Percentiles rank a stretch among this genome's conserved stretches.
phyloP scores from a whole-genome alignment of 2,797 vertebrate genomes.

The Enteromius paludinosus region DNA sequence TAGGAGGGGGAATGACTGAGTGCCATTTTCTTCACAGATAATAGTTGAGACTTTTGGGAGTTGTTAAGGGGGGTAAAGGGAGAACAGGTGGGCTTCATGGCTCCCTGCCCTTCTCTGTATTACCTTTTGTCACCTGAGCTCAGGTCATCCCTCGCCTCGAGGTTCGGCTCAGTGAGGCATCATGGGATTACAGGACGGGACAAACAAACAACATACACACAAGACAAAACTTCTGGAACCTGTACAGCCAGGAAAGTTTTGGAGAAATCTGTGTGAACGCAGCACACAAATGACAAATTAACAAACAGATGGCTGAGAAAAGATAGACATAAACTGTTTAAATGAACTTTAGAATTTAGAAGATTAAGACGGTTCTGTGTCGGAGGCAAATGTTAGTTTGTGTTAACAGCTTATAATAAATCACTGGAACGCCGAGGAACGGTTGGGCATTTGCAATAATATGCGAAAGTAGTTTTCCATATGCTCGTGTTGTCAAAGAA shows the following conservation, averaged over 20 bases:
- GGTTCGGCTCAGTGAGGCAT: constrained; percentile 58
- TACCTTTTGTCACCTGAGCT: constrained; percentile 68
- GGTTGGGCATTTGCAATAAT: constrained; percentile 31
- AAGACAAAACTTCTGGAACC: constrained; percentile 3
- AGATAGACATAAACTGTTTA: constrained; percentile 13
- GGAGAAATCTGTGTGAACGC: background rate
- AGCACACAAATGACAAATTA: background rate
- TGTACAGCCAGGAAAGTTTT: background rate
- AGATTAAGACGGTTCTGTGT: constrained; percentile 19
- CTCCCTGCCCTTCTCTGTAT: constrained; percentile 38
- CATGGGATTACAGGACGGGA: constrained; percentile 69
- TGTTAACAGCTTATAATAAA: constrained; percentile 44
- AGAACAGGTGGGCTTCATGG: constrained; percentile 60
- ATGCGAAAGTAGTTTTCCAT: constrained; percentile 55
- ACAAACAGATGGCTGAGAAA: background rate
- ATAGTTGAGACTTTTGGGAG: constrained; percentile 51
- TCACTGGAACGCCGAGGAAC: constrained; percentile 40
- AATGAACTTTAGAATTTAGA: constrained; percentile 3
- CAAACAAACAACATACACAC: constrained; percentile 27
- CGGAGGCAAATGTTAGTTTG: constrained; percentile 33
- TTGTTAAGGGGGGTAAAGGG: constrained; percentile 38
- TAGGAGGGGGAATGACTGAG: constrained; percentile 59
- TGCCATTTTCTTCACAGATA: constrained; percentile 60
- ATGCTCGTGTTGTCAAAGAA: constrained; percentile 47
- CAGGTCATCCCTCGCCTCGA: constrained; percentile 69